phyloP scores from a whole-genome alignment of 2,113 vertebrate species.

The Paradoxurus hermaphroditus region DNA sequence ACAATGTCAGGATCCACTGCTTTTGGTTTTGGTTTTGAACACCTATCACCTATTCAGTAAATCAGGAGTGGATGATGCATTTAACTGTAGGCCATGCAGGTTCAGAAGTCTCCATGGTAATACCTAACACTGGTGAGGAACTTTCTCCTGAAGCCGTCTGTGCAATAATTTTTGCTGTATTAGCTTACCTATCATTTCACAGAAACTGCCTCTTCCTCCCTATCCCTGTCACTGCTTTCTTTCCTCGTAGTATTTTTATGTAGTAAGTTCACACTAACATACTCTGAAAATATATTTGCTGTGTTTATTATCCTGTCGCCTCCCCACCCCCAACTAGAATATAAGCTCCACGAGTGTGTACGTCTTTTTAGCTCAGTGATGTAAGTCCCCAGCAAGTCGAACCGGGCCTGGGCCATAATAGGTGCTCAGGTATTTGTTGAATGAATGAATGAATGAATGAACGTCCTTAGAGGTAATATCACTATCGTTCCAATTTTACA shows the following conservation, averaged over 20 bases:
- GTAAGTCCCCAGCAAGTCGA: background rate
- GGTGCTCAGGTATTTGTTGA: background rate
- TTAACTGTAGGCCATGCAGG: background rate
- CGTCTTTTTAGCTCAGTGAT: background rate
- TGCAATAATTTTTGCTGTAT: background rate
- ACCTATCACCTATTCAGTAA: background rate
- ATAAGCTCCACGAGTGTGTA: background rate
- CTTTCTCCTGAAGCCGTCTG: background rate
- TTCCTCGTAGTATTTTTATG: background rate
- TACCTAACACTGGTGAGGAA: background rate
- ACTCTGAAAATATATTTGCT: background rate
- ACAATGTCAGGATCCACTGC: background rate
- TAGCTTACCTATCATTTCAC: background rate
- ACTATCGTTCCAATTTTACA: background rate
- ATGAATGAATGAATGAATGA: background rate
- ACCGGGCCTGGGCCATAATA: background rate
- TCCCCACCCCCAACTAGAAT: background rate
- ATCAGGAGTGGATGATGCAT: background rate
- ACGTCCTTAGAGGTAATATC: background rate
- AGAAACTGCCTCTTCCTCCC: background rate
- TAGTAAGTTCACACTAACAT: background rate
- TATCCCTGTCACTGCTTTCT: background rate
- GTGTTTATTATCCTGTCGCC: background rate
- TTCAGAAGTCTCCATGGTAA: background rate
- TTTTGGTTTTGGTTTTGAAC: background rate